phyloP scores from a whole-genome alignment of 2,113 vertebrate genomes.

The Cyphomyrus discorhynchus region DNA sequence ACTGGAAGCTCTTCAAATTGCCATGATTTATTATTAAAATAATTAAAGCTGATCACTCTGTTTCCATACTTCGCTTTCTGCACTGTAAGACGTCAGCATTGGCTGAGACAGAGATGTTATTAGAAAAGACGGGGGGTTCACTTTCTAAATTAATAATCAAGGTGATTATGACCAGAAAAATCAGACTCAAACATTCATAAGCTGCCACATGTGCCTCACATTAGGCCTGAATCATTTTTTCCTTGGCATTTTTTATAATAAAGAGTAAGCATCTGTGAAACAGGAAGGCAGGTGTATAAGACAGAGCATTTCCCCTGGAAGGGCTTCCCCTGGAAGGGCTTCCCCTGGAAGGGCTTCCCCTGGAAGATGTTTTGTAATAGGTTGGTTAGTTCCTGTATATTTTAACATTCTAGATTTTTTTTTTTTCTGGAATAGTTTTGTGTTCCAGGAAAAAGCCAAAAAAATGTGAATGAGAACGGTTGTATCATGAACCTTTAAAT shows the following conservation, averaged over 20 bases:
- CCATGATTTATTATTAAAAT: not conserved
- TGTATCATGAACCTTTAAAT: not conserved
- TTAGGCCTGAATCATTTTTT: not conserved
- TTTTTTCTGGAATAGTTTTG: not conserved
- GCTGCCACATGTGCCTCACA: not conserved
- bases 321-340: not conserved
- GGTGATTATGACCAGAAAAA: conserved; percentile 3
- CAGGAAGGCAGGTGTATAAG: not conserved
- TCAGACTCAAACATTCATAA: not conserved
- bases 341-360: not conserved
- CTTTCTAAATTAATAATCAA: not conserved
- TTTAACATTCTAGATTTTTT: not conserved
- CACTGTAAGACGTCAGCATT: not conserved
- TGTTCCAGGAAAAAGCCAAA: not conserved
- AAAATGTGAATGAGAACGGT: not conserved
- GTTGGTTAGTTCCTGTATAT: not conserved
- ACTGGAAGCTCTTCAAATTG: not conserved
- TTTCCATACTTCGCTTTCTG: not conserved
- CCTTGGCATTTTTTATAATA: not conserved
- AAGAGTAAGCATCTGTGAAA: not conserved
- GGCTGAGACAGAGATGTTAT: not conserved
- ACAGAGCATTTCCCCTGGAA: not conserved
- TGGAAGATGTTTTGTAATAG: not conserved
- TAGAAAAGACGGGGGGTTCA: not conserved
- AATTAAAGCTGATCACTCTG: not conserved